Conservation (phyloP, 2,113 vertebrate genomes). For the Dinomys branickii region DNA sequence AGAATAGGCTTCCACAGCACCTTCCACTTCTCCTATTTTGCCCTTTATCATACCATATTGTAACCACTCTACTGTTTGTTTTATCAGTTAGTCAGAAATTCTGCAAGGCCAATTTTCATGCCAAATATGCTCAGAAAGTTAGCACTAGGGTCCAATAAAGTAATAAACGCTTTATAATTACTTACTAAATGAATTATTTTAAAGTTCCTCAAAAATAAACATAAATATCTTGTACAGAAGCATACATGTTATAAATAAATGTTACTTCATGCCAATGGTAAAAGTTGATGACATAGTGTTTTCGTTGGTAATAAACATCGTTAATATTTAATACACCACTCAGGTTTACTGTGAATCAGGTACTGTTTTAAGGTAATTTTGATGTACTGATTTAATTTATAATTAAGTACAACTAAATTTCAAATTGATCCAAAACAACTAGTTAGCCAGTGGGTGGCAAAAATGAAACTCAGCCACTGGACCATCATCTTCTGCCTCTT, state of each 20-base stretch:
- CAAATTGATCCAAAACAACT: background rate
- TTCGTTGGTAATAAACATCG: background rate
- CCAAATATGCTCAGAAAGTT: background rate
- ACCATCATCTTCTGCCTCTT: background rate
- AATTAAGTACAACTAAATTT: background rate
- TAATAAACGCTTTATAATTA: background rate
- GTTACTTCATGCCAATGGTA: background rate
- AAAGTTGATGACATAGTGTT: background rate
- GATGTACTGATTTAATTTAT: slow-evolving; percentile 13
- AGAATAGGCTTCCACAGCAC: background rate
- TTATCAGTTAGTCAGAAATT: background rate
- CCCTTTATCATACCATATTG: background rate
- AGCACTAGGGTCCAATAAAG: background rate
- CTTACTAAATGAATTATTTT: background rate
- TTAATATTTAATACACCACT: background rate
- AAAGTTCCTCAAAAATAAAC: background rate
- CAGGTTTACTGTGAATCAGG: background rate
- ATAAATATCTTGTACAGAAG: background rate
- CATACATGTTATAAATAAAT: background rate
- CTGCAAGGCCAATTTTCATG: background rate
- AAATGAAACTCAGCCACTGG: background rate
- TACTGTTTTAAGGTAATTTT: background rate
- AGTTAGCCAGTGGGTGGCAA: background rate
- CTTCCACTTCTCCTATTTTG: background rate
- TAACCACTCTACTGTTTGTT: background rate